phyloP scores from a whole-genome alignment of 2,113 vertebrate genomes.

The Stegostoma tigrinum region DNA sequence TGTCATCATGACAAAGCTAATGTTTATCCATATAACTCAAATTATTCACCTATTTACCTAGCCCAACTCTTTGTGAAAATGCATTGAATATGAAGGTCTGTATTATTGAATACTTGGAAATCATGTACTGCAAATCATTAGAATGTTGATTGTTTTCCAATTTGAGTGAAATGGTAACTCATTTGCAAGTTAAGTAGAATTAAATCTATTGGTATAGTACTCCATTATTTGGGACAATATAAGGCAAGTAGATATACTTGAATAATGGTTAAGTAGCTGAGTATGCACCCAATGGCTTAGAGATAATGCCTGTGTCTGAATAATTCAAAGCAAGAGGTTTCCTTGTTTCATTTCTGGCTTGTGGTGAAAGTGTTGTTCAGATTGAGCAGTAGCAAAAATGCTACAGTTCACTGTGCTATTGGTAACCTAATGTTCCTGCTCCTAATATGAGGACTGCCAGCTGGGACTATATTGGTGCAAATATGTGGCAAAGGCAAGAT shows the following conservation, averaged over 20 bases:
- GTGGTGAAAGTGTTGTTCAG: not conserved
- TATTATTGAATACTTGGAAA: not conserved
- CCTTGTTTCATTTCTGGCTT: not conserved
- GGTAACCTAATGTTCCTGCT: not conserved
- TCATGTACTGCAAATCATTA: not conserved
- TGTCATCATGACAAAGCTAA: not conserved
- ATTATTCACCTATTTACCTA: not conserved
- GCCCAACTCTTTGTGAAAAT: not conserved
- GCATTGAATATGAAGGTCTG: not conserved
- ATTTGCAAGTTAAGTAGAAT: not conserved
- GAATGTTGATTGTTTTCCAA: not conserved
- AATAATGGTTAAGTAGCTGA: not conserved
- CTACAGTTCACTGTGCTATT: no score
- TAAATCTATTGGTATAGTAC: not conserved
- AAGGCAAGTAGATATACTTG: not conserved
- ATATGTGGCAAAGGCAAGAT: not conserved
- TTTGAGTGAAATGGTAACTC: not conserved
- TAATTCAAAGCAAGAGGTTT: not conserved
- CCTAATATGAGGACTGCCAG: not conserved
- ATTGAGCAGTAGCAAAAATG: not conserved
- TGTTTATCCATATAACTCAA: slow-evolving; percentile 4
- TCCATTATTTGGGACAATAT: not conserved
- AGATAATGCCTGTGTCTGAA: not conserved
- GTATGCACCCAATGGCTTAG: not conserved
- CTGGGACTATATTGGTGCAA: not conserved